phyloP scores from a whole-genome alignment of 2,888 invertebrate genomes.

The Drosophila pseudotalamancana region DNA sequence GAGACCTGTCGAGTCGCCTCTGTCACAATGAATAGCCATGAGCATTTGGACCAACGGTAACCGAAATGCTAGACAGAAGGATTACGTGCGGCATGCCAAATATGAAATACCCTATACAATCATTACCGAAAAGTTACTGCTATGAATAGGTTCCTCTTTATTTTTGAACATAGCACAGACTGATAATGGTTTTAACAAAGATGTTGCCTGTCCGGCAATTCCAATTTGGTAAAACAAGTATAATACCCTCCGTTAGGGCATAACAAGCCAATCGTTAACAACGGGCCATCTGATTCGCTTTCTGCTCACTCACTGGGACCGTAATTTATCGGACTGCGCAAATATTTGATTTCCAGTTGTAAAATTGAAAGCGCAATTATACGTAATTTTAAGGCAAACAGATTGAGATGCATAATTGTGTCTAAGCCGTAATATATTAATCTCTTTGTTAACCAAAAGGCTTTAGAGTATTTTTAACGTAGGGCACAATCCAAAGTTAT shows the following conservation, averaged over 20 bases:
- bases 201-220: no score
- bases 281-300: background rate
- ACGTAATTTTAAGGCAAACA: background rate
- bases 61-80: background rate
- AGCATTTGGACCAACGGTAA: background rate
- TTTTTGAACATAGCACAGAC: no score
- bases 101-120: background rate
- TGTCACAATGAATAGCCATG: conserved; percentile 16
- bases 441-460: no score
- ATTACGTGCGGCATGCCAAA: background rate
- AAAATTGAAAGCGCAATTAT: conserved; percentile 3
- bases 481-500: no score
- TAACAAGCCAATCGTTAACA: background rate
- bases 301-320: background rate
- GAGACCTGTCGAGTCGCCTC: background rate
- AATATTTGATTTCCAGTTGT: conserved; percentile 34
- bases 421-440: no score
- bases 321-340: conserved; percentile 36
- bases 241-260: background rate
- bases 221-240: no score
- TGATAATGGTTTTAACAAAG: no score
- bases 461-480: no score
- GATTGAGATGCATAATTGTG: no score
- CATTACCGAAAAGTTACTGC: no score
- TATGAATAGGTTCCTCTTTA: no score